phyloP scores from a whole-genome alignment of 2,888 invertebrate genomes.

The Baronia brevicornis region DNA sequence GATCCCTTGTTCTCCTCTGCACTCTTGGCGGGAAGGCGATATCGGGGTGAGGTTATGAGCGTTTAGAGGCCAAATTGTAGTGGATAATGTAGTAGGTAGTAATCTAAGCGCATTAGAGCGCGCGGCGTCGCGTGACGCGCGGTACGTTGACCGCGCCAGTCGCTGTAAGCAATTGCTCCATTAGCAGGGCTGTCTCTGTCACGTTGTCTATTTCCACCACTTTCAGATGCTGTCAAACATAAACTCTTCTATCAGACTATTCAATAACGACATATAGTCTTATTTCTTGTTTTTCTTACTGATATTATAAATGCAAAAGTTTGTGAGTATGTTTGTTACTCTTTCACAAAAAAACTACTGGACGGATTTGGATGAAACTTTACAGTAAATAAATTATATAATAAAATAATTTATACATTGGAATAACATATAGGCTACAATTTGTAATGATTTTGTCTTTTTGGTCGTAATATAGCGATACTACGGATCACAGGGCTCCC shows the following conservation, averaged over 20 bases:
- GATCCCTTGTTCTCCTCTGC: constrained; percentile 27
- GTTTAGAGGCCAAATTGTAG: constrained; percentile 28
- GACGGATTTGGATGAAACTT: too few relatives aligned
- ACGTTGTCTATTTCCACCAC: constrained; percentile 18
- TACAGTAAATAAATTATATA: too few relatives aligned
- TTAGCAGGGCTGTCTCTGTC: constrained; percentile 51
- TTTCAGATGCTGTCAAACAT: constrained; percentile 9
- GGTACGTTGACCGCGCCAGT: constrained; percentile 65
- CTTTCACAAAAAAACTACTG: too few relatives aligned
- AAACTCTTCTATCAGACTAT: too few relatives aligned
- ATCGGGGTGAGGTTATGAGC: constrained; percentile 14
- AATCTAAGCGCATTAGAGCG: constrained; percentile 69
- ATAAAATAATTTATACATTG: too few relatives aligned
- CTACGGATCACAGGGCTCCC: too few relatives aligned
- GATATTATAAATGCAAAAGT: too few relatives aligned
- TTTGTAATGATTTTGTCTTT: too few relatives aligned
- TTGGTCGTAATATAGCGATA: too few relatives aligned
- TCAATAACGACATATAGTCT: constrained; percentile 7
- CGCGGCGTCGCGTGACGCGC: constrained; percentile 63
- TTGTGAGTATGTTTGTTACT: too few relatives aligned
- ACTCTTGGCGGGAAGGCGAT: neutral
- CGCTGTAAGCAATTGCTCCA: constrained; percentile 58
- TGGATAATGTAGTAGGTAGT: constrained; percentile 55
- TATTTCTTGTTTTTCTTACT: too few relatives aligned
- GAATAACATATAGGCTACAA: too few relatives aligned